These are phyloP conservation scores for Heliconius congener DNA, from an alignment of 1,140 invertebrate species.

Conservation along the genomic window DNA sequence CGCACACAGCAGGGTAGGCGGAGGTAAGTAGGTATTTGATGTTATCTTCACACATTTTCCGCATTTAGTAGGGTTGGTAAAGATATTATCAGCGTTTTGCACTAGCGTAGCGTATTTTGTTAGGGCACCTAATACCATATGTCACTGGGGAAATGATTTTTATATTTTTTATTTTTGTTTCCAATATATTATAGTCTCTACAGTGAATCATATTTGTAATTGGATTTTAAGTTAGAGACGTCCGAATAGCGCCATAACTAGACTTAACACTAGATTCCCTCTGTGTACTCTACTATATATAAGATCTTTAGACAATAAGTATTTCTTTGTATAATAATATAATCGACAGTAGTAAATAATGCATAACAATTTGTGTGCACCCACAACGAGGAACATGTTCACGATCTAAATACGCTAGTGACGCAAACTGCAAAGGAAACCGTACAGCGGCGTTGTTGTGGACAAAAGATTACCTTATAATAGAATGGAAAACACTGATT, in stretches of 20 bases:
- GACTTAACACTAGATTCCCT: too few species aligned
- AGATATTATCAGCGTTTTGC: neutral
- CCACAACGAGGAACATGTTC: slow-evolving; percentile 16
- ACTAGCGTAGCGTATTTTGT: too few species aligned
- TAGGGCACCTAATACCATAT: too few species aligned
- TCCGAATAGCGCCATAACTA: neutral
- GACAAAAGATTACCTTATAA: slow-evolving; percentile 45
- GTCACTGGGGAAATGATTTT: neutral
- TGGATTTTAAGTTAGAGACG: neutral
- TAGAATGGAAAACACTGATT: slow-evolving; percentile 18
- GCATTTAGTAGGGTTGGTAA: neutral
- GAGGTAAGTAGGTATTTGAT: neutral
- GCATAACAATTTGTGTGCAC: slow-evolving; percentile 7
- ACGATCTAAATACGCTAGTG: slow-evolving; percentile 35
- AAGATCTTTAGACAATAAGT: neutral
- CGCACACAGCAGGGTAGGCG: too few species aligned
- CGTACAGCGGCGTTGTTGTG: slow-evolving; percentile 36
- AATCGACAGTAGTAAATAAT: neutral
- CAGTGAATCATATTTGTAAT: too few species aligned
- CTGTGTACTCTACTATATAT: too few species aligned
- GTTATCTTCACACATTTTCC: neutral
- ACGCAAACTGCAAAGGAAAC: slow-evolving; percentile 44
- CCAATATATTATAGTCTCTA: too few species aligned
- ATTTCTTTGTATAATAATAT: neutral
- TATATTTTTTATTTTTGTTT: too few species aligned